Evolutionary conservation across 1,140 invertebrate species (phyloP), one percentile per base, ranked within the genome.

Genomic region (Cydia amplana): DNA sequence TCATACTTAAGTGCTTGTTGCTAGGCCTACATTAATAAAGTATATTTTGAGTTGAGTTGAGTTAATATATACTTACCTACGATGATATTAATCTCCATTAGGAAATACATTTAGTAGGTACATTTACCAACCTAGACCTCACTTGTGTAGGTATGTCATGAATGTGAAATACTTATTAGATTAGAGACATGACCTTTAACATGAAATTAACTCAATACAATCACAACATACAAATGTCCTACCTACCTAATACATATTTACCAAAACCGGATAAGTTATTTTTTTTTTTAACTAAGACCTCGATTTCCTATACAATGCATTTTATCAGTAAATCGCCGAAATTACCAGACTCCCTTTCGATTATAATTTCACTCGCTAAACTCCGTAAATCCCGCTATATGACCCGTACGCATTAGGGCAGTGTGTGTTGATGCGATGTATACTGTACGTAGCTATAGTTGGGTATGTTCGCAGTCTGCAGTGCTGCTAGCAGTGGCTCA

Each of bases 391-490:
- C 90, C 91, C 91, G 91, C 90, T 93, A 93, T 79, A 90, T 91
- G 91, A 93, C 91, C 91, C 89, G 83, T 85, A 91, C 91, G 87
- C 91, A 92, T 93, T 93, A 93, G 90, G 90, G 90, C 91, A 93
- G 87, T 91, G 88, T 91, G 88, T 91, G 90, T 89, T 86, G 87
- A 83, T 86, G 84, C 86, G 83, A 82, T 78, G 78, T 78, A 80
- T 80, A 80, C n/a, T 82, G 84, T 87, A 89, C 83, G 63, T 85
- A 85, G 79, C 79, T 80, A 87, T 79, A 83, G 83, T 84, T 78
- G 78, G 73, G 74, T 28, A 40, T 51, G 75, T 78, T 63, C 80
- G 80, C 83, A 80, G 75, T 86, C 85, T 86, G 86, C 85, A 86
- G 80, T 80, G 25, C 25, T 1, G 82, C 84, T 81, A 87, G 87